Base-by-base conservation (phyloP, 2,888 invertebrate genomes). In the Notocelia uddmanniana region DNA sequence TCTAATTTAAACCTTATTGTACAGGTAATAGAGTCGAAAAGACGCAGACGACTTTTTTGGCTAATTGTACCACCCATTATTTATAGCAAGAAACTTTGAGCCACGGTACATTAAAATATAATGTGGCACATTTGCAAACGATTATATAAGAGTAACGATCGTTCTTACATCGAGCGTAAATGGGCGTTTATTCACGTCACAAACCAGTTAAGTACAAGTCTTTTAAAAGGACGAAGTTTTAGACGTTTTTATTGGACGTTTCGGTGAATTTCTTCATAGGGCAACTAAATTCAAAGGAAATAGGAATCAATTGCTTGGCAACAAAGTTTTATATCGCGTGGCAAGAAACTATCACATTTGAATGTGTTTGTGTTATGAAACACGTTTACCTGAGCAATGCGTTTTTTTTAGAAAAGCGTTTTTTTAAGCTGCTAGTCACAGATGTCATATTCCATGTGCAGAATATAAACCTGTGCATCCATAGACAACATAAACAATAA, bases 191-290 rank as follows among this genome's bases (percentile, higher is more conserved):
- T 79, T 74, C 84, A 83, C 85, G 85, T 87, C 86, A 81, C 80
- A 77, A 83, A 81, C 80, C 80, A 77, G 79, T 92, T 92, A 89
- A 88, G 91, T 92, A 93, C 93, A 82, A 93, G 93, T 93, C 93
- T 93, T 93, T 88, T 85, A 84, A 77, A 84, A 91, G 93, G 93
- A 93, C 93, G 93, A 93, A 93, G 92, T 91, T 92, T 86, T 92
- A 23, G 11, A 60, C 45, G 18, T 60, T 31, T 85, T 88, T 81
- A 85, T 86, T 93, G 93, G 93, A 93, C 92, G 92, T 91, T 90
- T 90, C 87, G 80, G 82, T 88, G 84, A 84, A 84, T 79, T 77
- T 78, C 73, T 73, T 67, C 78, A 74, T 70, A 78, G 79, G 83
- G 87, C 81, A 75, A 66, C 11, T 76, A 85, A 85, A 85, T 83